phyloP scores from a whole-genome alignment of 2,888 invertebrate genomes.

The Podotricha telesiphe region DNA sequence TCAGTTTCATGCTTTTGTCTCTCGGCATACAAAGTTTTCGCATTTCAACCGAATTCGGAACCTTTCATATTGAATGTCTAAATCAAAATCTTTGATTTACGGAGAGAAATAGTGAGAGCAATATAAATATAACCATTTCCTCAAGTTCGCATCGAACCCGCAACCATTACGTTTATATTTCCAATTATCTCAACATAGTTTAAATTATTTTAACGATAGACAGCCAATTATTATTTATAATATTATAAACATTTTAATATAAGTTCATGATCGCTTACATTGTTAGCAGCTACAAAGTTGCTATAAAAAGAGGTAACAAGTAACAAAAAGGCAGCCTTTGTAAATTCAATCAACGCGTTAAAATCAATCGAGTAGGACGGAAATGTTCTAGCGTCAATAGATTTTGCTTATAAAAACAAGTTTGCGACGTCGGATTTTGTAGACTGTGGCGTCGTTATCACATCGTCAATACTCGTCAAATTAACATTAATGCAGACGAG shows the following conservation, averaged over 20 bases:
- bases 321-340: constrained; percentile 16
- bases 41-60: too few relatives aligned
- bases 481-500: constrained; percentile 70
- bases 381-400: constrained; percentile 23
- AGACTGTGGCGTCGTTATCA: constrained; percentile 53
- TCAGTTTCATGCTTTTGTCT: too few relatives aligned
- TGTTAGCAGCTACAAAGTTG: neutral
- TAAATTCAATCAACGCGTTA: constrained; percentile 15
- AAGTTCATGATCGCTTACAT: neutral
- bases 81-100: too few relatives aligned
- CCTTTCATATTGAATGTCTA: too few relatives aligned
- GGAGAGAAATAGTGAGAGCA: too few relatives aligned
- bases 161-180: too few relatives aligned
- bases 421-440: constrained; percentile 45
- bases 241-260: neutral
- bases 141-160: too few relatives aligned
- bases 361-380: constrained; percentile 25
- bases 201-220: too few relatives aligned
- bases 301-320: neutral
- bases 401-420: constrained; percentile 47
- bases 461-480: constrained; percentile 70
- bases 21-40: too few relatives aligned
- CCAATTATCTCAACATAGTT: too few relatives aligned
- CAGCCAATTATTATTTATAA: neutral
- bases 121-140: too few relatives aligned